Conservation (phyloP, 1,140 invertebrate genomes). For the Drosophila nebulosa region DNA sequence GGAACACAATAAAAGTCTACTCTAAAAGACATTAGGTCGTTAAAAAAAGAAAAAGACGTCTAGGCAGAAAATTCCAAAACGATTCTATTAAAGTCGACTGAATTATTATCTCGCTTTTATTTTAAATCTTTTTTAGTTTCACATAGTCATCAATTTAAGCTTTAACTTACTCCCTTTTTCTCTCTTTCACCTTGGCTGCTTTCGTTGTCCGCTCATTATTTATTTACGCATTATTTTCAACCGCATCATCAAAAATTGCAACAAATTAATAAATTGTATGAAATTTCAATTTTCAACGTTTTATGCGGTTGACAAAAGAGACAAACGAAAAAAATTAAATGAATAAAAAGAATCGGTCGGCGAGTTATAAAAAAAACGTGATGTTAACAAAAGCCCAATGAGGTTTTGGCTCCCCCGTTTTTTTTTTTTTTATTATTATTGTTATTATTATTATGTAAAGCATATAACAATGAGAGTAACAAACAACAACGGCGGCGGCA, state of each 20-base stretch:
- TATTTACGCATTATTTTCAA: constrained; percentile 14
- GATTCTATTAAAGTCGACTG: background rate
- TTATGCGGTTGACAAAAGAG: background rate
- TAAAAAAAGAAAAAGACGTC: too few species aligned
- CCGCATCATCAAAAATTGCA: constrained; percentile 56
- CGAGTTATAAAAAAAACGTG: background rate
- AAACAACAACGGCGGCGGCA: background rate
- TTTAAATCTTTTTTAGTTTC: background rate
- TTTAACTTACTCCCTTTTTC: too few species aligned
- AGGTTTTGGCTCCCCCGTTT: background rate
- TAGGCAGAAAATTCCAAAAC: too few species aligned
- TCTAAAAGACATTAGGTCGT: too few species aligned
- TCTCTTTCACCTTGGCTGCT: background rate
- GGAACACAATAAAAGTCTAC: too few species aligned
- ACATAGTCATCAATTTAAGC: background rate
- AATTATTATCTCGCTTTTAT: background rate
- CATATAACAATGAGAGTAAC: constrained; percentile 25
- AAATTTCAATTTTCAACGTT: constrained; percentile 53
- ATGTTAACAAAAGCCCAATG: constrained; percentile 34
- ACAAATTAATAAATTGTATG: constrained; percentile 54
- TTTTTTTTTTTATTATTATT: constrained; percentile 20
- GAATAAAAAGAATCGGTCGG: constrained; percentile 10
- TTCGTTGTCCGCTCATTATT: background rate
- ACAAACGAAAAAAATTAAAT: constrained; percentile 25
- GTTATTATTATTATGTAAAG: constrained; percentile 43